Base-by-base conservation (phyloP, 30 jellyfish, hydroid and myxozoan species). In the Nemopilema nomurai region DNA sequence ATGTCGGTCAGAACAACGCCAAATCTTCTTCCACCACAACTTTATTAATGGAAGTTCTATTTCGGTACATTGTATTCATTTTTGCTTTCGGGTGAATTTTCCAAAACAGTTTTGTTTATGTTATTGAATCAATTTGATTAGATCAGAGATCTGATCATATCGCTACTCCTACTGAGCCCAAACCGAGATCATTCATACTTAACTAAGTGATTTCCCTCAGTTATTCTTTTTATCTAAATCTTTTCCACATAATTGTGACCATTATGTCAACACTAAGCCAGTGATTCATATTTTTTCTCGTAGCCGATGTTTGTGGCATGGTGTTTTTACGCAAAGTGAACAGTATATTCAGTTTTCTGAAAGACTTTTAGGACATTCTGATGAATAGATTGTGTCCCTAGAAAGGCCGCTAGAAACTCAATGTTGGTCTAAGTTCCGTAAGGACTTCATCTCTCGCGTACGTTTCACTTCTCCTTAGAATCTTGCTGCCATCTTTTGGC, bases 131-230 rank as follows among this genome's bases (percentile, higher is more conserved):
- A 41, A 41, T 41, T 41, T 41, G 57, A 41, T 41, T 41, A 41
- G 57, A 41, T 41, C 57, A 41, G 57, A 41, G 57, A 41, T 41
- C 57, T 77, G 76, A 77, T 77, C 68, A 52, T 77, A 77, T 67
- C 18, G 76, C 68, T 77, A 26, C 87, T 74, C 85, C 87, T 67
- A 77, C 87, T 77, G 87, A 16, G 87, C 52, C 20, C 27, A 57
- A 57, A 22, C 74, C 65, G 31, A 62, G 63, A 57, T 33, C 52
- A 41, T 49, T 25, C 68, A 49, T 77, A 16, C 49, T 77, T 20
- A 67, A 27, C 21, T n/a, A 29, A 77, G 65, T 18, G 49, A 77
- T 77, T 77, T 77, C 77, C 87, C 53, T 24, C 24, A 66, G 30
- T 17, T 23, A 77, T 53, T 28, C 41, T 6, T 0, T 74, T 50